Percentiles rank a stretch among this genome's conserved stretches.
These are phyloP conservation scores for Toxonevra muliebris DNA, from an alignment of 2,888 invertebrate genomes.

Conservation along the genomic window DNA sequence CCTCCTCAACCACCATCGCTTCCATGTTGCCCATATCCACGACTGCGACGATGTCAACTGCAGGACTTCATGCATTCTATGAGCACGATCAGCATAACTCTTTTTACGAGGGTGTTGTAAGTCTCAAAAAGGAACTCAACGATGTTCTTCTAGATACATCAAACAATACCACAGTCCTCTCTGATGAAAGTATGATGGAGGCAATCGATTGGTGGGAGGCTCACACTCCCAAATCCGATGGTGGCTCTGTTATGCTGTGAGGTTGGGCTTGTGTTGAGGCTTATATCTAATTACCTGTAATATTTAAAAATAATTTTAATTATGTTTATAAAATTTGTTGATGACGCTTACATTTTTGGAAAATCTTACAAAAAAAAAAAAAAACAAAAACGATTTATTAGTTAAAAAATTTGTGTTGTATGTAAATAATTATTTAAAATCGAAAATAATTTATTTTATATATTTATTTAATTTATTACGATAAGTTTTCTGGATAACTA, in stretches of 20 bases:
- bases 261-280: background rate
- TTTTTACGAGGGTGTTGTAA: conserved; percentile 50
- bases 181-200: conserved; percentile 68
- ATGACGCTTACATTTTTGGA: conserved; percentile 38
- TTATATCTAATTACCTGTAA: too few relatives aligned
- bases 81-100: conserved; percentile 47
- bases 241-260: conserved; percentile 45
- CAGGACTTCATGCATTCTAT: conserved; percentile 52
- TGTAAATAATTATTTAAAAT: background rate
- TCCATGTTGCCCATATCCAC: conserved; percentile 13
- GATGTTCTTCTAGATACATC: conserved; percentile 62
- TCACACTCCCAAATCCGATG: conserved; percentile 62
- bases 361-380: conserved; percentile 7
- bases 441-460: conserved; percentile 10
- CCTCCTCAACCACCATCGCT: conserved; percentile 21
- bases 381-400: background rate
- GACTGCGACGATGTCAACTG: conserved; percentile 14
- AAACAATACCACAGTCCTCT: conserved; percentile 50
- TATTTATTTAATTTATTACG: background rate
- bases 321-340: conserved; percentile 21
- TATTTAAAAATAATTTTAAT: too few relatives aligned
- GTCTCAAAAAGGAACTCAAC: conserved; percentile 57
- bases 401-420: background rate
- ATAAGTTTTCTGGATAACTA: too few relatives aligned
- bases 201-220: conserved; percentile 70